phyloP scores from a whole-genome alignment of 1,140 invertebrate species.

The Temnothorax longispinosus region DNA sequence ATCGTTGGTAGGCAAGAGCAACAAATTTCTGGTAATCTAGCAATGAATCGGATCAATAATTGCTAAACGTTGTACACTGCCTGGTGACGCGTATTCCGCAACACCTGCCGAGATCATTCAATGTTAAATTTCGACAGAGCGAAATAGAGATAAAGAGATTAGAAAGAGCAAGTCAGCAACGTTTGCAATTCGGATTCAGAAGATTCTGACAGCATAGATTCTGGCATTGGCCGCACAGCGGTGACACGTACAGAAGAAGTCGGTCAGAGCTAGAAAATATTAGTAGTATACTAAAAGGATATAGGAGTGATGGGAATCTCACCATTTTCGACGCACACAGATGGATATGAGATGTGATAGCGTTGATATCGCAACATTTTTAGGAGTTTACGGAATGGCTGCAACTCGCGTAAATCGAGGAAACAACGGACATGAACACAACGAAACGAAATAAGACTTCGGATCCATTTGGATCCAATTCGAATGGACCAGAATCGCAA shows the following conservation, averaged over 20 bases:
- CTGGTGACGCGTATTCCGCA: conserved; percentile 82
- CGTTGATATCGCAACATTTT: conserved; percentile 83
- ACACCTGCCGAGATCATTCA: conserved; percentile 83
- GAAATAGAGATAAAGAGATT: conserved; percentile 44
- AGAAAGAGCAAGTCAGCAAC: conserved; percentile 72
- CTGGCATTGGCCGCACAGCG: conserved; percentile 81
- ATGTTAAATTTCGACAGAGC: conserved; percentile 77
- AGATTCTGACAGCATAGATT: conserved; percentile 80
- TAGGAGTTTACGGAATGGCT: conserved; percentile 70
- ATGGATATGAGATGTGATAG: conserved; percentile 85
- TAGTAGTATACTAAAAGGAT: conserved; percentile 83
- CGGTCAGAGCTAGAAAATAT: conserved; percentile 85
- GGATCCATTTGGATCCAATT: background rate
- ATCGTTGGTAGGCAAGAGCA: conserved; percentile 70
- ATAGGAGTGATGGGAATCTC: conserved; percentile 85
- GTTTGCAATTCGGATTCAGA: conserved; percentile 79
- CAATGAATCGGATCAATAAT: conserved; percentile 82
- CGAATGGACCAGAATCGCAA: background rate
- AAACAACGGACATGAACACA: conserved; percentile 10
- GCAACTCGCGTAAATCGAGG: conserved; percentile 71
- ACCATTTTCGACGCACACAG: conserved; percentile 86
- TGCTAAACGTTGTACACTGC: conserved; percentile 82
- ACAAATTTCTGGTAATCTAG: conserved; percentile 75
- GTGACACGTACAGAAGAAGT: conserved; percentile 82
- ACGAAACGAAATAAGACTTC: background rate